A percentile compares a stretch with the other conserved stretches of the same genome.
These are phyloP conservation scores for Anoplopoma fimbria DNA, from an alignment of 2,113 vertebrate genomes.

Conservation along the genomic window DNA sequence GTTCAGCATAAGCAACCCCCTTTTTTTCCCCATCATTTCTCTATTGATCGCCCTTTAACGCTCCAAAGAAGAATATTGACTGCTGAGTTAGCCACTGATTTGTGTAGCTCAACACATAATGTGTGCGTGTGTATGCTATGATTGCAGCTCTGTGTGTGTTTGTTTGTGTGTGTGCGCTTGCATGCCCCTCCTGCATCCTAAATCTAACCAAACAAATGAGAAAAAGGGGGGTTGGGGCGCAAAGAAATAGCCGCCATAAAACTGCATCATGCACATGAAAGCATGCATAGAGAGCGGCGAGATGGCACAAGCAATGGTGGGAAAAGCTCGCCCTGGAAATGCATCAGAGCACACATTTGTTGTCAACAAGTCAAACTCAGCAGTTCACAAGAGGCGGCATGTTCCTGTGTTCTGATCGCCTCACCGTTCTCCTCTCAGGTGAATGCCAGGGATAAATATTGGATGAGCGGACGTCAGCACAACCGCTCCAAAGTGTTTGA, in stretches of 20 bases:
- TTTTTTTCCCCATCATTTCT: conserved; percentile 45
- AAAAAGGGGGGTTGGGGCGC: neutral
- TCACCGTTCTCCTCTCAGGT: conserved; percentile 46
- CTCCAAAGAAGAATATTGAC: conserved; percentile 56
- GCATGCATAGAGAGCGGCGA: conserved; percentile 19
- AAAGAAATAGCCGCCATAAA: conserved; percentile 20
- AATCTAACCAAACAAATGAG: conserved; percentile 25
- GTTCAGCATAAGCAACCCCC: conserved; percentile 26
- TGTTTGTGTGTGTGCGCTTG: neutral
- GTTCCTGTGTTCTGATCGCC: conserved; percentile 61
- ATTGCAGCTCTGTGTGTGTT: neutral
- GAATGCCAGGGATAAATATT: conserved; percentile 67
- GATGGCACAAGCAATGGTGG: neutral
- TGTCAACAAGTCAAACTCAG: conserved; percentile 63
- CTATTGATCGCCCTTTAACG: conserved; percentile 58
- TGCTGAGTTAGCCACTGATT: conserved; percentile 60
- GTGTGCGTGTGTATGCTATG: conserved; percentile 15
- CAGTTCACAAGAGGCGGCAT: conserved; percentile 54
- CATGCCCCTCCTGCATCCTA: conserved; percentile 15
- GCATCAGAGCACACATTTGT: conserved; percentile 57
- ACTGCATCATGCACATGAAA: conserved; percentile 15
- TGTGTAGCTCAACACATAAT: conserved; percentile 39
- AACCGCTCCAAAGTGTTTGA: conserved; percentile 36
- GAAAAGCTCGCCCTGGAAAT: conserved; percentile 40
- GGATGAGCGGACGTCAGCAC: conserved; percentile 69